Conservation (phyloP, 1,140 invertebrate species). For the Kradibia gibbosae region DNA sequence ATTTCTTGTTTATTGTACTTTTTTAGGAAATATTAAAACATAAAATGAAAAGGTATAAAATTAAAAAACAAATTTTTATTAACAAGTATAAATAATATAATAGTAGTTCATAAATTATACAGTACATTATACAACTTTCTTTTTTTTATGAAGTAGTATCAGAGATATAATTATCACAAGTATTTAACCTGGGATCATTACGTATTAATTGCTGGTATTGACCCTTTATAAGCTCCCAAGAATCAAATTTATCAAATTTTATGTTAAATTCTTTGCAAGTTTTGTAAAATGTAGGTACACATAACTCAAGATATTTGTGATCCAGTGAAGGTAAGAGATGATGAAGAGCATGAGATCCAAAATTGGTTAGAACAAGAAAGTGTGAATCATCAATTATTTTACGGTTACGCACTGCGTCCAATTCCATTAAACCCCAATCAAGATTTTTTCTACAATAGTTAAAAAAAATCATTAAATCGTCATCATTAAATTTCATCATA, state of each 20-base stretch:
- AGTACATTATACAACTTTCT: no score
- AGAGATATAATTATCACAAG: not conserved
- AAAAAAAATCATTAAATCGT: not conserved
- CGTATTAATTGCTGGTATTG: slow-evolving; percentile 80
- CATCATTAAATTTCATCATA: no score
- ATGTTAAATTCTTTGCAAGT: slow-evolving; percentile 81
- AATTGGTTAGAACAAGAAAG: slow-evolving; percentile 80
- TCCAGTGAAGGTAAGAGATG: slow-evolving; percentile 88
- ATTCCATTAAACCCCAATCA: slow-evolving; percentile 86
- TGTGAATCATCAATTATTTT: slow-evolving; percentile 79
- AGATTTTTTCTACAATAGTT: slow-evolving; percentile 70
- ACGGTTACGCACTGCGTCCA: slow-evolving; percentile 84
- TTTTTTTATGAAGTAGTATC: not conserved
- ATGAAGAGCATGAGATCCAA: slow-evolving; percentile 85
- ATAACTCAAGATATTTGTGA: slow-evolving; percentile 79
- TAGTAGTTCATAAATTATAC: no score
- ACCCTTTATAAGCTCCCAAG: slow-evolving; percentile 78
- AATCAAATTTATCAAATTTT: slow-evolving; percentile 72
- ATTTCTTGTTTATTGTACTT: no score
- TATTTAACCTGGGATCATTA: slow-evolving; percentile 66
- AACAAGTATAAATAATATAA: no score
- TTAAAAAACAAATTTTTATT: no score
- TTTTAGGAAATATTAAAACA: no score
- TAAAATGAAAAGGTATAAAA: no score
- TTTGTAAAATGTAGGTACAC: slow-evolving; percentile 78